phyloP scores from a whole-genome alignment of 2,797 vertebrate species.

The Okamejei kenojei region DNA sequence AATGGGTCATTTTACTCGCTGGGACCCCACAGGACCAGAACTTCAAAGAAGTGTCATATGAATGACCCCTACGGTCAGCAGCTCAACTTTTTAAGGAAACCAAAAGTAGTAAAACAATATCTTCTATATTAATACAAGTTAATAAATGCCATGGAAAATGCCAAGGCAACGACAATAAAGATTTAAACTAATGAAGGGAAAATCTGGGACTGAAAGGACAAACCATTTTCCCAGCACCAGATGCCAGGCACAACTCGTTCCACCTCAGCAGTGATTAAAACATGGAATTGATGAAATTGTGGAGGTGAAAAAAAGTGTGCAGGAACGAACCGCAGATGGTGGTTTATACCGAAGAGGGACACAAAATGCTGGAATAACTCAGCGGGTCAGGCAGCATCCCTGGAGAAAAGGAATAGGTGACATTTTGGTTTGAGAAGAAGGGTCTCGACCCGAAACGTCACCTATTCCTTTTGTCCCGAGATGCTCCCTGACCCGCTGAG shows the following conservation, averaged over 20 bases:
- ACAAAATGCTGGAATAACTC: no score
- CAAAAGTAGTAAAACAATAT: neutral
- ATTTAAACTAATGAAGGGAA: neutral
- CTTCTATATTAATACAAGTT: neutral
- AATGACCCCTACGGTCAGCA: no score
- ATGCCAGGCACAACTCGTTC: neutral
- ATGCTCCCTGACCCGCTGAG: no score
- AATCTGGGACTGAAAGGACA: neutral
- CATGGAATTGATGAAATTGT: no score
- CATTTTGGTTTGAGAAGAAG: no score
- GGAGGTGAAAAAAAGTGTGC: neutral
- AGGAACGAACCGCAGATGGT: no score
- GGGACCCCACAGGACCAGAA: neutral
- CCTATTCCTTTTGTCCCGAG: no score
- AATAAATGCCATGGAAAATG: neutral
- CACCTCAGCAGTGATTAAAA: neutral
- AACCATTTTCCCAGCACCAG: neutral
- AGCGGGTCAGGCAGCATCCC: no score
- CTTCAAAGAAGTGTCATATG: neutral
- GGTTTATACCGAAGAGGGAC: no score
- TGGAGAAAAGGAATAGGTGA: no score
- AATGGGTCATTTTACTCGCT: neutral
- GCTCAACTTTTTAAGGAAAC: neutral
- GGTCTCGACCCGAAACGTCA: no score
- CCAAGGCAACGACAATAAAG: neutral